Base-by-base conservation (phyloP, 30 jellyfish, hydroid and myxozoan genomes). In the Morbakka virulenta region DNA sequence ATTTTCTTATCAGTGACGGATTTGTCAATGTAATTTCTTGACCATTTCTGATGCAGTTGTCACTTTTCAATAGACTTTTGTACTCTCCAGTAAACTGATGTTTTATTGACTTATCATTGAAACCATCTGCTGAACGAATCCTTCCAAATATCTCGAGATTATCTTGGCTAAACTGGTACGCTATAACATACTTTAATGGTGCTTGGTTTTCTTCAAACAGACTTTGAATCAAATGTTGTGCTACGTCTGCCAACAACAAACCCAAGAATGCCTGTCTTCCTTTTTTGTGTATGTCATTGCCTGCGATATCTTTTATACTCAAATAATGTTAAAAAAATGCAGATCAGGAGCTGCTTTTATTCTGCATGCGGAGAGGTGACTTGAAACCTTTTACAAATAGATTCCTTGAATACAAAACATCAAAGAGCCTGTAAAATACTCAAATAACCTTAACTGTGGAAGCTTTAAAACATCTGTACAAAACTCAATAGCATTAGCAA, bases 231-330 rank as follows among this genome's bases (percentile, higher is more conserved):
- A 48, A n/a, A n/a, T n/a, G n/a, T n/a, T n/a, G 33, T 3, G 9
- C 79, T 26, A 32, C 20, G 11, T n/a, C n/a, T 4, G 25, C 71
- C 25, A 14, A 4, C n/a, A n/a, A n/a, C n/a, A n/a, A n/a, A n/a
- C n/a, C n/a, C n/a, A n/a, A n/a, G n/a, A n/a, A n/a, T 63, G 6
- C 89, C 94, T 4, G 94, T 82, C 62, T 84, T 84, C 67, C 95
- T 52, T 27, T 50, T 31, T 26, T 6, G 35, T 47, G 35, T 84
- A 85, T 85, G 24, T 17, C 25, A 14, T 65, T 67, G 2, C 91
- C 91, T 48, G 28, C 14, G 9, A 74, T 25, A 32, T 77, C 69
- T 65, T 57, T 85, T 20, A 84, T 20, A 1, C 85, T 69, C 35
- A 47, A 35, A 3, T 73, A 73, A 35, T 84, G 74, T 26, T 32